These are phyloP conservation scores for Aquatica leii DNA, from an alignment of 2,888 invertebrate genomes.

Conservation along the genomic window DNA sequence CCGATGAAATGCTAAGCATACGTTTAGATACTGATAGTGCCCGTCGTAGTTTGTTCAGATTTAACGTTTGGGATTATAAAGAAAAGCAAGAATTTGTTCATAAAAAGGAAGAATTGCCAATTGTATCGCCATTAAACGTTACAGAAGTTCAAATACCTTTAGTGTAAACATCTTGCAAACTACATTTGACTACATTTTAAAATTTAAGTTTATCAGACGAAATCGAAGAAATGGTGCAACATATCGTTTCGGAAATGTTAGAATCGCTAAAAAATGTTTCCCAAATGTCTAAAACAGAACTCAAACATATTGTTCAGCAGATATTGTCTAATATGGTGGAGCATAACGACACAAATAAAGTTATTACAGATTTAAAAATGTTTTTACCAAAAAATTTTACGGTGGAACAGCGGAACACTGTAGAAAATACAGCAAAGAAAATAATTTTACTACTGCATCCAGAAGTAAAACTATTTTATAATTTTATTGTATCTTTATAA, in stretches of 20 bases:
- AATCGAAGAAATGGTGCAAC: slow-evolving; percentile 45
- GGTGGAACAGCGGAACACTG: slow-evolving; percentile 46
- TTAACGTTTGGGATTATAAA: slow-evolving; percentile 3
- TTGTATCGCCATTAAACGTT: not conserved
- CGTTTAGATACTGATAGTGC: slow-evolving; percentile 2
- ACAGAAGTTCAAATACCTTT: slow-evolving; percentile 14
- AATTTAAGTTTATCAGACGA: slow-evolving; percentile 1
- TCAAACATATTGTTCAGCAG: slow-evolving; percentile 42
- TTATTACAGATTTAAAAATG: slow-evolving; percentile 48
- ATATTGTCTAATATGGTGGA: slow-evolving; percentile 44
- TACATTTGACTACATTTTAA: no score
- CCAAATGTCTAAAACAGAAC: slow-evolving; percentile 35
- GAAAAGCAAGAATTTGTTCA: not conserved
- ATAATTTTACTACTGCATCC: slow-evolving; percentile 48
- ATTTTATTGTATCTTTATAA: no score
- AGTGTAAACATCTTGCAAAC: slow-evolving; percentile 10
- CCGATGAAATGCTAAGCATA: not conserved
- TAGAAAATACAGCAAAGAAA: slow-evolving; percentile 51
- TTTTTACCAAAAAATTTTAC: slow-evolving; percentile 48
- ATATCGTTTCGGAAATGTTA: slow-evolving; percentile 47
- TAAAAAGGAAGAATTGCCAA: no score
- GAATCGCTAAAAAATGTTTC: slow-evolving; percentile 41
- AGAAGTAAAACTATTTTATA: slow-evolving; percentile 35
- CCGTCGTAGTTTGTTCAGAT: not conserved
- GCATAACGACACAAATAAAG: slow-evolving; percentile 45